These are phyloP conservation scores for Pinna nobilis DNA, from an alignment of 1,140 invertebrate species.

Conservation along the genomic window DNA sequence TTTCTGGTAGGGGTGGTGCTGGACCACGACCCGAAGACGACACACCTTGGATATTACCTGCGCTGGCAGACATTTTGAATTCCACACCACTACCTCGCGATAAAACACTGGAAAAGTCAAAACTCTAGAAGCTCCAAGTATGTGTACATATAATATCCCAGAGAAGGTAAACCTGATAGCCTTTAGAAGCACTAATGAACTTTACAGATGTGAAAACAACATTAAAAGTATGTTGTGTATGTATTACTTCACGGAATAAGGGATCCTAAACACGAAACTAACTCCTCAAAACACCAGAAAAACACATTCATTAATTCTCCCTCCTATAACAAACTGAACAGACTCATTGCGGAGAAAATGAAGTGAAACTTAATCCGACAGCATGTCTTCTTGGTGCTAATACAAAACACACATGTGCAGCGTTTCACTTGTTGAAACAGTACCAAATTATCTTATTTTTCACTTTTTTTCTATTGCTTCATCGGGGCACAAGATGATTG, in stretches of 20 bases:
- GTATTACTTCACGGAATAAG: too few relatives aligned
- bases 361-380: slow-evolving; percentile 19
- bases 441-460: slow-evolving; percentile 3
- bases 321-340: too few relatives aligned
- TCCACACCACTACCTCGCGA: neutral
- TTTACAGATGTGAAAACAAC: neutral
- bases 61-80: slow-evolving; percentile 24
- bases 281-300: too few relatives aligned
- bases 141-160: neutral
- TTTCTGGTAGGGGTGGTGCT: slow-evolving; percentile 62
- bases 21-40: slow-evolving; percentile 47
- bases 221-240: too few relatives aligned
- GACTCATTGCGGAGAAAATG: neutral
- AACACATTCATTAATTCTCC: too few relatives aligned
- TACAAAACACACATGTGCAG: neutral
- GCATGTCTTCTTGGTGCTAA: neutral
- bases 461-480: neutral
- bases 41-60: slow-evolving; percentile 10
- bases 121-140: neutral
- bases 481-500: neutral
- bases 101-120: neutral
- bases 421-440: neutral
- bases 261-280: too few relatives aligned
- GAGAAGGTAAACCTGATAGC: neutral
- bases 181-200: neutral